Evolutionary conservation across 2,888 invertebrate genomes (phyloP).

Genomic region (Strigamia maritima): DNA sequence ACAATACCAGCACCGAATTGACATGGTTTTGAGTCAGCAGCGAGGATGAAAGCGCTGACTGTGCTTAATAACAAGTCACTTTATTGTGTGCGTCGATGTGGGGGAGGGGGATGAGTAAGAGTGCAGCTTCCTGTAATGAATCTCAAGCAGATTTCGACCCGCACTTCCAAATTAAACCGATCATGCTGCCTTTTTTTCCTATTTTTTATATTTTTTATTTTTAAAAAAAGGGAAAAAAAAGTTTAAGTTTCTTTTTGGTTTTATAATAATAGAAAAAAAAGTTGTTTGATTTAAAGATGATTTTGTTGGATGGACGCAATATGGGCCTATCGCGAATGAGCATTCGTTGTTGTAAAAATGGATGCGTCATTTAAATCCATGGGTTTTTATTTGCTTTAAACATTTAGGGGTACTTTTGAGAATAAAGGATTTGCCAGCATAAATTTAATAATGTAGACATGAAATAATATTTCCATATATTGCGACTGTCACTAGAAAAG

Average conservation of each 20-base stretch:
- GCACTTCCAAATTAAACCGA: constrained; percentile 25
- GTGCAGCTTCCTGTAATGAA: constrained; percentile 30
- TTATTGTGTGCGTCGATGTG: constrained; percentile 19
- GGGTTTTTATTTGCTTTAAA: background rate
- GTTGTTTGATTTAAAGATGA: background rate
- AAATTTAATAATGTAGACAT: background rate
- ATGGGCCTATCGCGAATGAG: background rate
- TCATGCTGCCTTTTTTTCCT: background rate
- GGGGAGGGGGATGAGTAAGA: constrained; percentile 12
- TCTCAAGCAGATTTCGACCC: constrained; percentile 34
- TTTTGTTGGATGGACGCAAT: background rate
- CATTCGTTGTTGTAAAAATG: background rate
- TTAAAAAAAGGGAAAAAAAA: background rate
- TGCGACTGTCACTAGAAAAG: background rate
- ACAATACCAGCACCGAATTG: constrained; percentile 13
- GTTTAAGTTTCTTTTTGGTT: background rate
- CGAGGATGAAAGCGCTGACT: constrained; percentile 29
- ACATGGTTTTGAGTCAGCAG: constrained; percentile 28
- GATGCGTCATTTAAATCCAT: background rate
- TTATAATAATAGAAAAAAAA: background rate
- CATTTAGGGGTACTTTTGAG: background rate
- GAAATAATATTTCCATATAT: background rate
- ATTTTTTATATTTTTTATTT: background rate
- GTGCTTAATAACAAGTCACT: constrained; percentile 34
- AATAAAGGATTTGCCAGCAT: background rate